Conservation (phyloP, 2,113 vertebrate genomes). For the Xyrauchen texanus region DNA sequence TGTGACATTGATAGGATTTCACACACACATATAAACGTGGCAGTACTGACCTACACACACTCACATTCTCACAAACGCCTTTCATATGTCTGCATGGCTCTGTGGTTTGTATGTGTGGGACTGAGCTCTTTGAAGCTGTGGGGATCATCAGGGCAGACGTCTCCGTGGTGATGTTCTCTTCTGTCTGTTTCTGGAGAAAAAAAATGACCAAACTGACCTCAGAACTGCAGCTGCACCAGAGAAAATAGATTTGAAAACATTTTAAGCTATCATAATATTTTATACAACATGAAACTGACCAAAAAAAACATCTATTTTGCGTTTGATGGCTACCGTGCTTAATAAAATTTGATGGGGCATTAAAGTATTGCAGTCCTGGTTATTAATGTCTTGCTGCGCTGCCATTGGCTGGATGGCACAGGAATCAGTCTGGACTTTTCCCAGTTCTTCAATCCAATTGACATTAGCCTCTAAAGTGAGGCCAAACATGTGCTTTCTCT, state of each 20-base stretch:
- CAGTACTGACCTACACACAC: constrained; percentile 19
- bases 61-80: constrained; percentile 20
- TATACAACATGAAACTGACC: constrained; percentile 16
- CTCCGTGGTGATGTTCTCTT: constrained; percentile 54
- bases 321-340: constrained; percentile 43
- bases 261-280: constrained; percentile 34
- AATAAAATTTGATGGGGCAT: constrained; percentile 46
- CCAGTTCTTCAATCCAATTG: constrained; percentile 51
- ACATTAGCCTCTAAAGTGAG: constrained; percentile 62
- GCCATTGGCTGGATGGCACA: constrained; percentile 35
- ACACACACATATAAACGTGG: constrained; percentile 49
- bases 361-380: constrained; percentile 28
- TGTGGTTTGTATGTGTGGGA: constrained; percentile 40
- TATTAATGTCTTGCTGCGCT: constrained; percentile 50
- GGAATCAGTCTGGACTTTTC: constrained; percentile 45
- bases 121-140: constrained; percentile 52
- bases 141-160: constrained; percentile 62
- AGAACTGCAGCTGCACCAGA: constrained; percentile 33
- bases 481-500: constrained; percentile 73
- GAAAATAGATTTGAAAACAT: constrained; percentile 29
- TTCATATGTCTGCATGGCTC: constrained; percentile 47
- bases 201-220: constrained; percentile 40
- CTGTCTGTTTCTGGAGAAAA: constrained; percentile 19
- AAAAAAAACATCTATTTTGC: constrained; percentile 36
- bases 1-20: constrained; percentile 78